Evolutionary conservation across 2,113 vertebrate species (phyloP), one percentile per base, ranked within the genome.

Genomic region (Peromyscus leucopus): DNA sequence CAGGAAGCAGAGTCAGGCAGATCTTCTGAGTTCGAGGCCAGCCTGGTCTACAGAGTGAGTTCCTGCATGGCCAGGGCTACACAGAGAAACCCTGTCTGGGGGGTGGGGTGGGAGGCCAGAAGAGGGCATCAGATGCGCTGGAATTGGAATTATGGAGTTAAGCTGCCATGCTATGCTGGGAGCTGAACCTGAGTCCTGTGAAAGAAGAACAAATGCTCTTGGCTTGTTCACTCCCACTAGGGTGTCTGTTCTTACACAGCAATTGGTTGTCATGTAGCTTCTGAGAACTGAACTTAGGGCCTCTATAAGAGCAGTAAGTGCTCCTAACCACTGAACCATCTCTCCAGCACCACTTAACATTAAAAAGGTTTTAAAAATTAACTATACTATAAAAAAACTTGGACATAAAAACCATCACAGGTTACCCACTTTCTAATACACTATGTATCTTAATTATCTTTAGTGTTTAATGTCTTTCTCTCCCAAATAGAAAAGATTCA

Each of bases 371-470:
- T 46, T 76, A 26, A 46, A 76, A 76, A 10, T 78, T 78, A 79
- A 55, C 48, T 79, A 55, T 51, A 4, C 51, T 79, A 55, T 79
- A 59, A 59, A 51, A 31, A 59, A 61, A 24, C 33, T 61, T 83
- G 22, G 21, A 26, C 48, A 83, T 12, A 8, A 61, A 83, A 61
- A n/a, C 12, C 36, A 61, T 39, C n/a, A 26, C 36, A 61, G 12
- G 22, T 4, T 22, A 82, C 33, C 10, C 10, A 82, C 33, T 31
- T 92, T 87, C 42, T 85, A 92, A 80, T 2, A 94, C 13, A 72
- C 10, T 75, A 67, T 71, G 31, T 48, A 71, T 79, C 92, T 94
- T 90, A 91, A 87, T 42, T 93, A 80, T 48, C 5, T 83, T 93
- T 80, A 89, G 48, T 75, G 28, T 94, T 86, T 79, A 85, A 6